A percentile compares a stretch with the other conserved stretches of the same genome.
These are phyloP conservation scores for Heptranchias perlo DNA, from an alignment of 2,113 vertebrate species.

Conservation along the genomic window DNA sequence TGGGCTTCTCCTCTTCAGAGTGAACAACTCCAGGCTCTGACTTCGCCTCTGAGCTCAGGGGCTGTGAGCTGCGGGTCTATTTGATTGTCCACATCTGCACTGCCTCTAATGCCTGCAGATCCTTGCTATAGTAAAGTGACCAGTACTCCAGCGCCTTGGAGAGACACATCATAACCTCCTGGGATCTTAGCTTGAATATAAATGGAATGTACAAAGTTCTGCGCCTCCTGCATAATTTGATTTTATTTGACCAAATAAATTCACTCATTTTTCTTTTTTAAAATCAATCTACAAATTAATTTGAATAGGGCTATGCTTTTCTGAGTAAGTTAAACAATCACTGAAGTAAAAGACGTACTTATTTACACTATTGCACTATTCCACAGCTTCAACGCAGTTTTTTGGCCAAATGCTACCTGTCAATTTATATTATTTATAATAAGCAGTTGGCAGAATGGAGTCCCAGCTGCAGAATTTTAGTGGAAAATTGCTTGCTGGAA, in stretches of 20 bases:
- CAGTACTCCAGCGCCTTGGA: not conserved
- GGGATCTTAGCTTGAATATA: not conserved
- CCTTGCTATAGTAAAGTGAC: not conserved
- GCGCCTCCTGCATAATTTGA: not conserved
- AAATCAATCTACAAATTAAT: not conserved
- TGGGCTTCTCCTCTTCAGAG: not conserved
- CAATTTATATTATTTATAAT: not conserved
- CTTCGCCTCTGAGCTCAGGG: not conserved
- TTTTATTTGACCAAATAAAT: not conserved
- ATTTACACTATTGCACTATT: not conserved
- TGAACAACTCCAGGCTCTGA: not conserved
- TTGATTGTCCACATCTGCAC: not conserved
- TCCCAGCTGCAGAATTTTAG: constrained; percentile 16
- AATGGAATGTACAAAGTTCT: not conserved
- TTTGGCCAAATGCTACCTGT: not conserved
- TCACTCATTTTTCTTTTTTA: not conserved
- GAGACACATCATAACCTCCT: not conserved
- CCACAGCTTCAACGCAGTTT: not conserved
- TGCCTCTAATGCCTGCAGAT: too few species aligned
- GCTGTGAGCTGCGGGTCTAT: not conserved
- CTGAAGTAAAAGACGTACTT: not conserved
- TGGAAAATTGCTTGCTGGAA: constrained; percentile 21
- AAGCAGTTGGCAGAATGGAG: not conserved
- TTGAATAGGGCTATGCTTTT: not conserved
- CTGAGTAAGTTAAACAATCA: not conserved